A percentile compares a stretch with the other conserved stretches of the same genome.
These are phyloP conservation scores for Chalcosyrphus nemorum DNA, from an alignment of 2,888 invertebrate genomes.

Conservation along the genomic window DNA sequence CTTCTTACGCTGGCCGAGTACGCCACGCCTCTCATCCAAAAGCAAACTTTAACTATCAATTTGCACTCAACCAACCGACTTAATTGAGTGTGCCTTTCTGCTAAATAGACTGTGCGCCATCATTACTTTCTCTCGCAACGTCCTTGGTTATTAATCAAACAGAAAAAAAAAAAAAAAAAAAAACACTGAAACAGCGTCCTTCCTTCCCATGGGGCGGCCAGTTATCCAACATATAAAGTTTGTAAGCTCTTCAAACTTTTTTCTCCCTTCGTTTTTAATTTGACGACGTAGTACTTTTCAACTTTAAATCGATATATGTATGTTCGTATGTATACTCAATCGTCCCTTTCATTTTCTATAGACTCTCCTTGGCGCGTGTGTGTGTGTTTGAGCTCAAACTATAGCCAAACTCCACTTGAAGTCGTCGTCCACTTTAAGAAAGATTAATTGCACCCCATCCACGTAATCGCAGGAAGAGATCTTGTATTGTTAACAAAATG, in stretches of 20 bases:
- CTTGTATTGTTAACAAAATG: slow-evolving; percentile 72
- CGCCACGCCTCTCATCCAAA: too few relatives aligned
- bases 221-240: neutral
- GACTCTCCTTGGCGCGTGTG: neutral
- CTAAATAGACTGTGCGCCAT: slow-evolving; percentile 1
- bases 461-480: slow-evolving; percentile 43
- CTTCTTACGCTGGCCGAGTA: too few relatives aligned
- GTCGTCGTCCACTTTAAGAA: slow-evolving; percentile 58
- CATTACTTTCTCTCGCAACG: slow-evolving; percentile 7
- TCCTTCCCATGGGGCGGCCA: neutral
- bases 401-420: slow-evolving; percentile 45
- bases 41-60: neutral
- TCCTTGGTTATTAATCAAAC: slow-evolving; percentile 19
- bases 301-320: slow-evolving; percentile 30
- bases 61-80: neutral
- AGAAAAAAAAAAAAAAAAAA: too few relatives aligned
- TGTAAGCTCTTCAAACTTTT: neutral
- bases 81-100: neutral
- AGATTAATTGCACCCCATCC: slow-evolving; percentile 66
- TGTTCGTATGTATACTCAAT: slow-evolving; percentile 22
- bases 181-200: too few relatives aligned
- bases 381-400: slow-evolving; percentile 21
- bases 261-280: neutral
- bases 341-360: slow-evolving; percentile 11
- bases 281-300: neutral